Evolutionary conservation across 2,797 vertebrate species (phyloP), one percentile per base, ranked within the genome.

Genomic region (Holocentrus rufus): DNA sequence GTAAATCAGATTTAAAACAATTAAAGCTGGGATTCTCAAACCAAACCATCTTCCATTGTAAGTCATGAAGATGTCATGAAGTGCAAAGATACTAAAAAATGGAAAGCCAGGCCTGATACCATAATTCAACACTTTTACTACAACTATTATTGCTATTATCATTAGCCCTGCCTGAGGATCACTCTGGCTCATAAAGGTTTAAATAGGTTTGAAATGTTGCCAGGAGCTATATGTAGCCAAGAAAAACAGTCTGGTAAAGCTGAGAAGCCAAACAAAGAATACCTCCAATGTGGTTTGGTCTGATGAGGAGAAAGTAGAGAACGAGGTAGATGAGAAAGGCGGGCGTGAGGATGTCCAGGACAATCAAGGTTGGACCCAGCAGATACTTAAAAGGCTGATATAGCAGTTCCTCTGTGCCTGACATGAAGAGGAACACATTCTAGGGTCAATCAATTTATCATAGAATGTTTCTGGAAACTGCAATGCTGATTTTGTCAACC

Each of bases 211-310:
- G 31, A 34, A 34, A 34, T 34, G 31, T 34, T 34, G 31, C 31
- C 31, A 34, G 31, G 31, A 34, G 31, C 7, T 8, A 34, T 1
- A 34, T 34, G 31, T 8, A 34, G 36, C 36, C 36, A 39, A 13
- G 9, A 27, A 54, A 54, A 27, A 27, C 1, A 15, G 4, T 11
- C 4, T 4, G 25, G 13, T 11, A 13, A 10, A 39, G 9, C 10
- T 10, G 2, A 54, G 20, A 54, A 11, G 52, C 23, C 7, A 53
- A 23, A 13, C 6, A 7, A 39, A 23, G 50, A 22, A 15, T 57
- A 65, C 70, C 62, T 65, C 71, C 71, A 10, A 23, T 65, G 62
- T 73, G 71, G 47, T 50, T 73, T n/a, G 53, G 71, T 49, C 71
- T 47, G 30, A 65, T 73, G 71, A 73, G 46, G 42, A 73, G 71